Evolutionary conservation across 2,797 vertebrate species (phyloP), one percentile per base, ranked within the genome.

Genomic region (Psittacula echo): DNA sequence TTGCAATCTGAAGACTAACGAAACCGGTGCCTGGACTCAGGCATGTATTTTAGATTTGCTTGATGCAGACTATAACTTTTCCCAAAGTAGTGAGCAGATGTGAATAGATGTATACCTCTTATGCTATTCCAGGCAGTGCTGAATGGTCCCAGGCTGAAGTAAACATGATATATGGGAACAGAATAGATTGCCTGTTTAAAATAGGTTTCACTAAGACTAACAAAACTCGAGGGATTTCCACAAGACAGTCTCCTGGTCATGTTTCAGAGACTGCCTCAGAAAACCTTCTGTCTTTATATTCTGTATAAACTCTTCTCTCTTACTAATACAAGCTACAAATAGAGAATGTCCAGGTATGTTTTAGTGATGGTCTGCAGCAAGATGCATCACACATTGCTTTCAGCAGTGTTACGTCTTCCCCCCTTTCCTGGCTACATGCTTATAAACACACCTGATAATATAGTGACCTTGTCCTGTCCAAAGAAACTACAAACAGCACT

Each of bases 61-160:
- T 34, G 37, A 41, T 56, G 18, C 30, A 65, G 29, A 24, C n/a
- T 48, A 26, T 32, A 89, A 19, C 24, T 51, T 92, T 94, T 73
- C 66, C 62, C 70, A 78, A 39, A 60, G 26, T 3, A 83, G n/a
- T 7, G 18, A 90, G 45, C 23, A 76, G 62, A 54, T 81, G 50
- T 32, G 83, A 85, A 54, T 11, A 87, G 20, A 34, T 65, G 47
- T 22, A 67, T 95, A 98, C 98, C 97, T 96, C 97, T 97, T 58
- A 84, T 92, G 97, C 97, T 56, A 84, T 92, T 51, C 97, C 97
- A 6, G 97, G 94, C 32, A 98, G 66, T 24, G 95, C 90, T n/a
- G 15, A 94, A 77, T 83, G 92, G 94, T 98, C 97, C 98, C 98
- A 98, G 89, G 95, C 61, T 37, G 29, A 66, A 75, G 90, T 82